A percentile compares a stretch with the other conserved stretches of the same genome.
These are phyloP conservation scores for Myotis davidii DNA, from an alignment of 2,113 vertebrate species.

Conservation along the genomic window DNA sequence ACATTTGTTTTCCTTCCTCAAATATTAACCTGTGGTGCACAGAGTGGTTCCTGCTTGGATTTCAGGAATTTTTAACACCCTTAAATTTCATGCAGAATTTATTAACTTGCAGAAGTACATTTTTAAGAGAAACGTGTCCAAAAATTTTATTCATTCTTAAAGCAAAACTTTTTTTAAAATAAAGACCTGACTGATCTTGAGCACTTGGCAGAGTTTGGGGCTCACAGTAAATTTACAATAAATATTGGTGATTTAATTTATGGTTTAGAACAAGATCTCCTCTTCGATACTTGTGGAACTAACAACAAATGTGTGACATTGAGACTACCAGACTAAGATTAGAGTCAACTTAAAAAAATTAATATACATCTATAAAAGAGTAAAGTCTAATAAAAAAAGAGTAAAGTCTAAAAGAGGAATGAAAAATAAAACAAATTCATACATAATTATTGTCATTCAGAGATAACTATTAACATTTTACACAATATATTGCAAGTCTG, in stretches of 20 bases:
- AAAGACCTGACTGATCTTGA: neutral
- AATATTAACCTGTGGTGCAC: neutral
- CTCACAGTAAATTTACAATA: neutral
- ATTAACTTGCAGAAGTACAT: neutral
- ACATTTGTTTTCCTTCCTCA: neutral
- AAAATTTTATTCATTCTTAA: neutral
- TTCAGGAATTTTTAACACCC: neutral
- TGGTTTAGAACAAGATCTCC: neutral
- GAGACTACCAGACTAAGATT: neutral
- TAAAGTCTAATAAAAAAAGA: slow-evolving; percentile 4
- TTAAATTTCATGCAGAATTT: neutral
- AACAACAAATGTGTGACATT: neutral
- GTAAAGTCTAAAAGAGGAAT: neutral
- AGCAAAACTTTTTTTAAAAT: neutral
- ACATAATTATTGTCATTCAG: neutral
- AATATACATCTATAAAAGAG: neutral
- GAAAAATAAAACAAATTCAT: neutral
- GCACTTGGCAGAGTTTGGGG: neutral
- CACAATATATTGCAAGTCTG: neutral
- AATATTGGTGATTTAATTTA: neutral
- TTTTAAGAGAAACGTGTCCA: neutral
- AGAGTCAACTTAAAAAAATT: neutral
- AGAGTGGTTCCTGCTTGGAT: neutral
- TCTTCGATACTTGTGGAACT: neutral
- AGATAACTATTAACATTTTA: neutral